A percentile compares a stretch with the other conserved stretches of the same genome.
Conservation (phyloP, 2,113 vertebrate species). For the Larimichthys crocea region DNA sequence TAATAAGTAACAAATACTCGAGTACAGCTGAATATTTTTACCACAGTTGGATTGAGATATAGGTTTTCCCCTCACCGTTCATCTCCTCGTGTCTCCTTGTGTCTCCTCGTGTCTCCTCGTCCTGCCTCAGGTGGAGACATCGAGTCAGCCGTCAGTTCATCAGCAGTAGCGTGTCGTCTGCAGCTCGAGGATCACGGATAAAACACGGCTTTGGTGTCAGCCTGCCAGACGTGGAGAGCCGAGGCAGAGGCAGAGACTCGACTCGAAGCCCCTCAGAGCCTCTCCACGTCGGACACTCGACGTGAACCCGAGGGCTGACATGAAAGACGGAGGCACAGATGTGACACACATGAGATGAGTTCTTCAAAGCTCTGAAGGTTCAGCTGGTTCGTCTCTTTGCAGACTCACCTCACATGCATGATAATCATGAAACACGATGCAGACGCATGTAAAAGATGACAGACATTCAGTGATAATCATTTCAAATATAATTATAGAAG, state of each 20-base stretch:
- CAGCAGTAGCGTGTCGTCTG: constrained; percentile 24
- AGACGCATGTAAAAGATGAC: no score
- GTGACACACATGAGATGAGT: neutral
- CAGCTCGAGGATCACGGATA: constrained; percentile 49
- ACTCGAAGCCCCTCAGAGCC: constrained; percentile 11
- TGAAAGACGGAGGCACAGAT: neutral
- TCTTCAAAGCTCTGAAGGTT: neutral
- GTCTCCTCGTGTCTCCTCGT: no score
- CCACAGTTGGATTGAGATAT: no score
- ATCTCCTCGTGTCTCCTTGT: neutral
- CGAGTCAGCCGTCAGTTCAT: neutral
- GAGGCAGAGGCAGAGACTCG: constrained; percentile 24
- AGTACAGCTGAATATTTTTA: no score
- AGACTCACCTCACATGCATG: neutral
- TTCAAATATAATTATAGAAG: no score
- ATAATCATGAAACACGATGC: no score
- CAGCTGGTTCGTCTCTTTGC: neutral
- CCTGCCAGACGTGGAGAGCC: constrained; percentile 38
- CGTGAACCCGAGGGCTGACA: constrained; percentile 1
- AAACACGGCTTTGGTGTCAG: constrained; percentile 65
- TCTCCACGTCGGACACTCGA: neutral
- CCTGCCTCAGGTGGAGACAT: neutral
- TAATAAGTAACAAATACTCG: no score
- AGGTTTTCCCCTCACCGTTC: no score
- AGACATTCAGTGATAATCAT: no score